Conservation (phyloP, 1,140 invertebrate genomes). For the Hypothenemus hampei region DNA sequence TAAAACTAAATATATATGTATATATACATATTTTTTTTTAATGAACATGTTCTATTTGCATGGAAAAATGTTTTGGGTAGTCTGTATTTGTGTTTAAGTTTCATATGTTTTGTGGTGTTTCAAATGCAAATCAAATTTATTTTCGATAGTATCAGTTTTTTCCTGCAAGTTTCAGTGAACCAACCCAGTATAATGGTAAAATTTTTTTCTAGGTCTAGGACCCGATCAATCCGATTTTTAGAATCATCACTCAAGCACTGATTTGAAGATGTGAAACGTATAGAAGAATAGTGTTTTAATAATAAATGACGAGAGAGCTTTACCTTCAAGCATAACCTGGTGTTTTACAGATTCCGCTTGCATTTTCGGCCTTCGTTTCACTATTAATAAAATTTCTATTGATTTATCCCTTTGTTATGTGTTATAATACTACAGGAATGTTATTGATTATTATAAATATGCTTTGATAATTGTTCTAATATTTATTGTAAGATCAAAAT, state of each 20-base stretch:
- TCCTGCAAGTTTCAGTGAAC: conserved; percentile 5
- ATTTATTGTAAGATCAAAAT: too few relatives aligned
- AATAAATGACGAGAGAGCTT: conserved; percentile 9
- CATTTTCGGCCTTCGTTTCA: neutral
- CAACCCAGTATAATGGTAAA: conserved; percentile 11
- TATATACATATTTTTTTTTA: conserved; percentile 25
- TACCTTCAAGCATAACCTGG: conserved; percentile 4
- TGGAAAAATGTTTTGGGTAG: too few relatives aligned
- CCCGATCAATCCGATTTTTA: conserved; percentile 44
- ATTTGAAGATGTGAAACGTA: conserved; percentile 10
- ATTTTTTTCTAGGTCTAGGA: conserved; percentile 38
- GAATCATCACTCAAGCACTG: conserved; percentile 16
- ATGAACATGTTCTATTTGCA: too few relatives aligned
- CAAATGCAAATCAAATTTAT: conserved; percentile 37
- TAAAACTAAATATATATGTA: conserved; percentile 21
- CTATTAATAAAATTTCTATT: neutral
- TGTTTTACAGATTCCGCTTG: neutral
- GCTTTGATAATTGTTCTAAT: too few relatives aligned
- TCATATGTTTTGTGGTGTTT: conserved; percentile 16
- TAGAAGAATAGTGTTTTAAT: too few relatives aligned
- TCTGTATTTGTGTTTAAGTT: conserved; percentile 13
- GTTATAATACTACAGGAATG: neutral
- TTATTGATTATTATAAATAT: neutral
- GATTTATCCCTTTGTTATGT: neutral
- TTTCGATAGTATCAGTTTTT: conserved; percentile 15